phyloP scores from a whole-genome alignment of 2,888 invertebrate species.

The Sepiola atlantica region DNA sequence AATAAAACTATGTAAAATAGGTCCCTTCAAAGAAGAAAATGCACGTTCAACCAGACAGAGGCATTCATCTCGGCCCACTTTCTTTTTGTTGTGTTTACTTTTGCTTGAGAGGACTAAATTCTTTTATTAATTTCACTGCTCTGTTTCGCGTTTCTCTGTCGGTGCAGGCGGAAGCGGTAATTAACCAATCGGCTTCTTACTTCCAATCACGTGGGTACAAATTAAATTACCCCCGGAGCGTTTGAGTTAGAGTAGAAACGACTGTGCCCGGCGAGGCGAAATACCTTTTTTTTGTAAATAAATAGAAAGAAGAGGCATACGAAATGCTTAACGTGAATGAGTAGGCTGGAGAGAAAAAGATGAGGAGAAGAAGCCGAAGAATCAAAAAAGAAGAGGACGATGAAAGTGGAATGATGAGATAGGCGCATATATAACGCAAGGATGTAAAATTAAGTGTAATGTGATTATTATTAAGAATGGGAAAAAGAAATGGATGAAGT shows the following conservation, averaged over 20 bases:
- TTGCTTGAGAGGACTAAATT: slow-evolving; percentile 32
- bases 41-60: neutral
- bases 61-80: neutral
- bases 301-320: too few relatives aligned
- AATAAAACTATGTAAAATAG: neutral
- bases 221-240: slow-evolving; percentile 32
- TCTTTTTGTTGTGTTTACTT: neutral
- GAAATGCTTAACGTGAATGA: too few relatives aligned
- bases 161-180: neutral
- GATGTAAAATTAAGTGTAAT: too few relatives aligned
- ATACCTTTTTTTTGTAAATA: neutral
- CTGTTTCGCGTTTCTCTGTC: neutral
- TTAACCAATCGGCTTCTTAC: neutral
- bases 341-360: too few relatives aligned
- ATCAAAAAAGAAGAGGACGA: too few relatives aligned
- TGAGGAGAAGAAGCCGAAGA: too few relatives aligned
- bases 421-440: too few relatives aligned
- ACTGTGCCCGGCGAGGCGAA: slow-evolving; percentile 32
- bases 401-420: too few relatives aligned
- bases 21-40: neutral
- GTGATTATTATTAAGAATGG: too few relatives aligned
- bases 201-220: slow-evolving; percentile 7
- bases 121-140: neutral
- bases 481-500: too few relatives aligned
- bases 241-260: neutral